A percentile compares a stretch with the other conserved stretches of the same genome.
Evolutionary conservation across 2,797 vertebrate species (phyloP).

Genomic region (Eleutherodactylus coqui): DNA sequence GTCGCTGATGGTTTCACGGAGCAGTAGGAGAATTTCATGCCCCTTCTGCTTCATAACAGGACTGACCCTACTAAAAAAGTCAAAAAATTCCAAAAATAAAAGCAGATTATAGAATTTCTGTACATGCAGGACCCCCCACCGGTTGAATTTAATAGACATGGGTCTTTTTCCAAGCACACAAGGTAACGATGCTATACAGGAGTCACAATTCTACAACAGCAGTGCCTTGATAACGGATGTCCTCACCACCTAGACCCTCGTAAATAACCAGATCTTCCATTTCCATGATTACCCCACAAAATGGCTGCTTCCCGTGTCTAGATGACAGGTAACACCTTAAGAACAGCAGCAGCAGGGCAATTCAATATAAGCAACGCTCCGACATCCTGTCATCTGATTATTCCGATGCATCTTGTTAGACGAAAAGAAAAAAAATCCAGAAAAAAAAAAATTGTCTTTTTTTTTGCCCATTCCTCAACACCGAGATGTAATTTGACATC

Average conservation of each 20-base stretch:
- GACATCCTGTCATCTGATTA: conserved; percentile 18
- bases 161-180: too few relatives aligned
- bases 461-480: conserved; percentile 65
- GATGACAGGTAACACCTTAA: background rate
- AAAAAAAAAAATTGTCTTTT: conserved; percentile 45
- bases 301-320: background rate
- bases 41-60: too few relatives aligned
- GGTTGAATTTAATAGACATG: too few relatives aligned
- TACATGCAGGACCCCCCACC: too few relatives aligned
- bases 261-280: background rate
- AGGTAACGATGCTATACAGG: background rate
- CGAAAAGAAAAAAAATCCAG: conserved; percentile 28
- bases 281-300: background rate
- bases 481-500: conserved; percentile 62
- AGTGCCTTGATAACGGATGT: background rate
- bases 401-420: conserved; percentile 38
- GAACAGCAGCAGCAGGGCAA: conserved; percentile 1
- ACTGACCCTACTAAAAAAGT: too few relatives aligned
- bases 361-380: background rate
- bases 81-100: too few relatives aligned
- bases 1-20: too few relatives aligned
- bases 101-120: too few relatives aligned
- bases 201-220: background rate
- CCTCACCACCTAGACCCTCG: background rate
- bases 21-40: too few relatives aligned